Evolutionary conservation across 2,113 vertebrate species (phyloP).

Genomic region (Lontra canadensis): DNA sequence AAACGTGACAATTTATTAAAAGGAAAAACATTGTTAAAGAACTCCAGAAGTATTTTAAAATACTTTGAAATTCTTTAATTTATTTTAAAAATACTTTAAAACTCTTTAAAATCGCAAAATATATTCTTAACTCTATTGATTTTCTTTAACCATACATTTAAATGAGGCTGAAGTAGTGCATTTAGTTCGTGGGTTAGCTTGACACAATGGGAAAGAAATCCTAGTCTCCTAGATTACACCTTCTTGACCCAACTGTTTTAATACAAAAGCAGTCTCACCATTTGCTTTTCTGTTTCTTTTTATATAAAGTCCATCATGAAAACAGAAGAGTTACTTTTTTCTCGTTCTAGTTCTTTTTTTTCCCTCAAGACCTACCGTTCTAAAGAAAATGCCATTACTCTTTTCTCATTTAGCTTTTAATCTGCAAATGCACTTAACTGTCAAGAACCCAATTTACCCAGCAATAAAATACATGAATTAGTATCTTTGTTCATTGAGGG

Average conservation of each 20-base stretch:
- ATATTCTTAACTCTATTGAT: not conserved
- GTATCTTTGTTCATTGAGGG: not conserved
- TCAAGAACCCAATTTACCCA: not conserved
- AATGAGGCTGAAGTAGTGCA: not conserved
- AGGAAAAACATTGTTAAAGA: not conserved
- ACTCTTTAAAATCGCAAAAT: not conserved
- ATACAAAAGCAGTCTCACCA: not conserved
- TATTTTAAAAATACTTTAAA: not conserved
- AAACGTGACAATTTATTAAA: not conserved
- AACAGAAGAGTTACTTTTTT: not conserved
- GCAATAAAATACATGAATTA: not conserved
- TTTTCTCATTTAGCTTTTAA: conserved; percentile 22
- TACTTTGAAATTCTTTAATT: not conserved
- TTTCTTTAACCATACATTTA: not conserved
- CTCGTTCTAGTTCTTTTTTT: not conserved
- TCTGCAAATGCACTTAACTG: not conserved
- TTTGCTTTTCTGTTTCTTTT: not conserved
- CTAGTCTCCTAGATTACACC: not conserved
- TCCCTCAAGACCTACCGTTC: not conserved
- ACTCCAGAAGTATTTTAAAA: not conserved
- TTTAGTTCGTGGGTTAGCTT: not conserved
- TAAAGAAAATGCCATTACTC: not conserved
- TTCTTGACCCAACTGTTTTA: not conserved
- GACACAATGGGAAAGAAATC: not conserved
- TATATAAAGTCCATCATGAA: not conserved